phyloP scores from a whole-genome alignment of 37 sponge, comb jelly and placozoan species.

The Petrosia ficiformis region DNA sequence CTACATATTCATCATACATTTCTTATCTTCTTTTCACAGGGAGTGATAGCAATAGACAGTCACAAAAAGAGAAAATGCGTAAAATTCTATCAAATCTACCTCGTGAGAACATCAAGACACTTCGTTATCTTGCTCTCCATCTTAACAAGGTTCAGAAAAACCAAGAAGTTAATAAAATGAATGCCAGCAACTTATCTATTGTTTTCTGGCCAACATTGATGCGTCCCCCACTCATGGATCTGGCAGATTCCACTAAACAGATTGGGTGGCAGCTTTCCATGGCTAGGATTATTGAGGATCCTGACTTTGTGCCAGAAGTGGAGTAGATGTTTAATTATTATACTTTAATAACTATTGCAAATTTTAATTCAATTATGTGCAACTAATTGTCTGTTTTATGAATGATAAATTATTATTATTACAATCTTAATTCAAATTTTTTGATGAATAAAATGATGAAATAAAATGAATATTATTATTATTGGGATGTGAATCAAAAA shows the following conservation, averaged over 20 bases:
- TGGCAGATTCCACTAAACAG: slow-evolving; percentile 70
- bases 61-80: neutral
- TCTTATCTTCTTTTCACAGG: too few species aligned
- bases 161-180: slow-evolving; percentile 82
- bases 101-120: slow-evolving; percentile 46
- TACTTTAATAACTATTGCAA: too few species aligned
- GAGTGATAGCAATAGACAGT: neutral
- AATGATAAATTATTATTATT: too few species aligned
- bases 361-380: too few species aligned
- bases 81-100: slow-evolving; percentile 44
- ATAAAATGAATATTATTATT: too few species aligned
- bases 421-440: too few species aligned
- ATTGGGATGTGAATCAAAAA: too few species aligned
- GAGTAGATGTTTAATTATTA: slow-evolving; percentile 4
- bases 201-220: slow-evolving; percentile 96
- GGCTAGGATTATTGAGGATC: slow-evolving; percentile 63
- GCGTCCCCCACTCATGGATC: slow-evolving; percentile 70
- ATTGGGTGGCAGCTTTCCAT: slow-evolving; percentile 69
- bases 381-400: too few species aligned
- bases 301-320: slow-evolving; percentile 51
- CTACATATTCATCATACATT: too few species aligned
- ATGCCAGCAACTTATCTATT: slow-evolving; percentile 78
- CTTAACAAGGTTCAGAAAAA: slow-evolving; percentile 23
- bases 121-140: slow-evolving; percentile 36
- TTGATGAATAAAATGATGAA: too few species aligned